Evolutionary conservation across 2,113 vertebrate genomes (phyloP).

Genomic region (Myotis yumanensis): DNA sequence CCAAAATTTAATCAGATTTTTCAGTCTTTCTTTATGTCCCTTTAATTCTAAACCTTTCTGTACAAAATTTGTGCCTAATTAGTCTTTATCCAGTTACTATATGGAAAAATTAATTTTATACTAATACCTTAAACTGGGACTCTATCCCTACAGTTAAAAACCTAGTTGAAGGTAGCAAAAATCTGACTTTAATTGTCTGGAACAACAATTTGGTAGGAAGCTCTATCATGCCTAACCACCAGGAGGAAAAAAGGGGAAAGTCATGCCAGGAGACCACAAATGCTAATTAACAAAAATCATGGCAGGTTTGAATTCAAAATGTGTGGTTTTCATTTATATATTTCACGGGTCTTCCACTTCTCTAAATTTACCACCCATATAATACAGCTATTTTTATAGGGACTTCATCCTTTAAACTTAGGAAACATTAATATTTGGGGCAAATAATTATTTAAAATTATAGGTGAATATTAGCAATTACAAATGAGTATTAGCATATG

Average conservation of each 20-base stretch:
- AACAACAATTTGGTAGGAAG: slow-evolving; percentile 31
- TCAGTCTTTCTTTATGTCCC: slow-evolving; percentile 6
- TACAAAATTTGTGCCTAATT: neutral
- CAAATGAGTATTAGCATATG: slow-evolving; percentile 23
- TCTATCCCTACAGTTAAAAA: neutral
- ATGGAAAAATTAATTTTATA: slow-evolving; percentile 34
- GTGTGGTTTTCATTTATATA: slow-evolving; percentile 27
- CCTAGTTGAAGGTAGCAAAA: neutral
- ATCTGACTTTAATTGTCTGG: slow-evolving; percentile 24
- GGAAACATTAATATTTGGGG: slow-evolving; percentile 26
- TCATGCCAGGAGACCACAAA: slow-evolving; percentile 18
- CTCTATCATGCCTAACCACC: neutral
- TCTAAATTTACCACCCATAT: neutral
- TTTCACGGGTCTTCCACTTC: neutral
- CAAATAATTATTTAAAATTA: slow-evolving; percentile 47
- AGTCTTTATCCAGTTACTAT: neutral
- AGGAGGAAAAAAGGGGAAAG: neutral
- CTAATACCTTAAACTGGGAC: slow-evolving; percentile 13
- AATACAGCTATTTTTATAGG: neutral
- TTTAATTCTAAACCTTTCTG: slow-evolving; percentile 39
- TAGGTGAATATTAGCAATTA: slow-evolving; percentile 17
- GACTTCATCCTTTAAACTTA: neutral
- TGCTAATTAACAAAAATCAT: slow-evolving; percentile 57
- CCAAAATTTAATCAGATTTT: neutral
- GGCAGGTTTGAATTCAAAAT: slow-evolving; percentile 12